Conservation (phyloP, 2,113 vertebrate genomes). For the Cettia cetti region DNA sequence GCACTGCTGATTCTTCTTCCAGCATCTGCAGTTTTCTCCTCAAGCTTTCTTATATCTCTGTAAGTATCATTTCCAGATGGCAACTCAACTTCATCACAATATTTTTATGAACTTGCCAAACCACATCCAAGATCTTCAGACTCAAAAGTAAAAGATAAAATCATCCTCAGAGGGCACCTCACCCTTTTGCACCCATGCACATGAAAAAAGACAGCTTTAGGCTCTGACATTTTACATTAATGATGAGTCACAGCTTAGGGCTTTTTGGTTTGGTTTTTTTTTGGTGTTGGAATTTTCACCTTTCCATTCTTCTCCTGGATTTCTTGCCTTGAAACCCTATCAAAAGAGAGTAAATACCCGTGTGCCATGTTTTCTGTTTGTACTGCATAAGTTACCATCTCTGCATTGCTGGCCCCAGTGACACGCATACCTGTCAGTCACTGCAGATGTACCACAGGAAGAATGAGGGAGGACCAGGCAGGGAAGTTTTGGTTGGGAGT, state of each 20-base stretch:
- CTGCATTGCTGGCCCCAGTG: not conserved
- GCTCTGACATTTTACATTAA: slow-evolving; percentile 1
- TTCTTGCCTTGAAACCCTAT: not conserved
- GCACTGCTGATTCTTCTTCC: not conserved
- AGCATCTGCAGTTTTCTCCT: slow-evolving; percentile 19
- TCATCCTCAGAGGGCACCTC: slow-evolving; percentile 42
- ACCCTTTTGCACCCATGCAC: slow-evolving; percentile 20
- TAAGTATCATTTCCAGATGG: not conserved
- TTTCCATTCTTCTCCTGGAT: not conserved
- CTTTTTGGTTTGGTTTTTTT: not conserved
- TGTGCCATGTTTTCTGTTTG: not conserved
- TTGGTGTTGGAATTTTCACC: not conserved
- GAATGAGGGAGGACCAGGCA: not conserved
- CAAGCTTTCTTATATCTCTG: slow-evolving; percentile 1
- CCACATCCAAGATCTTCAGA: slow-evolving; percentile 39
- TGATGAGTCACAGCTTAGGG: not conserved
- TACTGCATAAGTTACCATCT: not conserved
- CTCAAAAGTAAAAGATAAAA: slow-evolving; percentile 49
- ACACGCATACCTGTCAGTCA: not conserved
- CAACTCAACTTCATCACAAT: slow-evolving; percentile 29
- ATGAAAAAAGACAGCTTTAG: slow-evolving; percentile 27
- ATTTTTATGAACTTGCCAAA: slow-evolving; percentile 53
- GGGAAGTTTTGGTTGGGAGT: not conserved
- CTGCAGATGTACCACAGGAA: not conserved
- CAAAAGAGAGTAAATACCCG: not conserved